These are phyloP conservation scores for Dugesia japonica DNA, from an alignment of 2,888 invertebrate species.

Conservation along the genomic window DNA sequence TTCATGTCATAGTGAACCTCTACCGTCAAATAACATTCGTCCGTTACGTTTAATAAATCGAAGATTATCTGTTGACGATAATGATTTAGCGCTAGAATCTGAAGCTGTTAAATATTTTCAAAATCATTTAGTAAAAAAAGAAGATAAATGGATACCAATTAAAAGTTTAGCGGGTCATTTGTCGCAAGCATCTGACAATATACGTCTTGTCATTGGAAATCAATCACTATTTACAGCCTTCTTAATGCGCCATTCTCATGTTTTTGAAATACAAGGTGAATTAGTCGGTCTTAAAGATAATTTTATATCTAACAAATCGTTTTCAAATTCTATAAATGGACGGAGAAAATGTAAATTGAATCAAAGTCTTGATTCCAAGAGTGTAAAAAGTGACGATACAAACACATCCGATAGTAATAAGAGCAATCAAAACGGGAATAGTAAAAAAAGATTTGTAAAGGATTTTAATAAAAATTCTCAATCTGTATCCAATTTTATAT, in stretches of 20 bases:
- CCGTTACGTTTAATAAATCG: not conserved
- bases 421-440: not conserved
- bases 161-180: constrained; percentile 86
- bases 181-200: constrained; percentile 85
- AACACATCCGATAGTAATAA: not conserved
- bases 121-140: constrained; percentile 76
- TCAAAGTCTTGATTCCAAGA: not conserved
- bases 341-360: not conserved
- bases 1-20: constrained; percentile 15
- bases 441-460: not conserved
- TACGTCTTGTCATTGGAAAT: constrained; percentile 53
- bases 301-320: not conserved
- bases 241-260: constrained; percentile 46
- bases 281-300: constrained; percentile 40
- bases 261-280: constrained; percentile 47
- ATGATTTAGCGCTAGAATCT: constrained; percentile 54
- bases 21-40: not conserved
- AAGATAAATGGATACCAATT: constrained; percentile 85
- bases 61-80: not conserved
- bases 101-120: constrained; percentile 95
- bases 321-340: not conserved
- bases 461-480: not conserved
- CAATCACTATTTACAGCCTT: constrained; percentile 44
- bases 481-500: not conserved
- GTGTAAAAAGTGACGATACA: not conserved